Conservation (phyloP, 2,113 vertebrate genomes). For the Dendrocopos noguchii region DNA sequence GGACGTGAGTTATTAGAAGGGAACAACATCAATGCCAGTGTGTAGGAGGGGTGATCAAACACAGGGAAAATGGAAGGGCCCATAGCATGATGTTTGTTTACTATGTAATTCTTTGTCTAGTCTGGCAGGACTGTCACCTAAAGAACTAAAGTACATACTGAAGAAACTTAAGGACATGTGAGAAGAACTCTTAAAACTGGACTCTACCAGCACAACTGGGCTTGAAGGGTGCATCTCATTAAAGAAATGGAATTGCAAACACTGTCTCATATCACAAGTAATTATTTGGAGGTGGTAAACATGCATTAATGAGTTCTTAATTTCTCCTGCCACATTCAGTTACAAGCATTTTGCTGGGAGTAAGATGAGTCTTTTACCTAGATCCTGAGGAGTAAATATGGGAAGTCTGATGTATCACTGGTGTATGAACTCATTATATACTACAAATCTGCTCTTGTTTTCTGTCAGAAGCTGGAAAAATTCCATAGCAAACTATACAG, state of each 20-base stretch:
- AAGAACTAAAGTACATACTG: background rate
- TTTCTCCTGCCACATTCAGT: conserved; percentile 3
- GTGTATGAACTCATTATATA: background rate
- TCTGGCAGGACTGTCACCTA: conserved; percentile 30
- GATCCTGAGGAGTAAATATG: background rate
- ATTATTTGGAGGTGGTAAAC: conserved; percentile 18
- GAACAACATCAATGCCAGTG: background rate
- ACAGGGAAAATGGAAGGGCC: background rate
- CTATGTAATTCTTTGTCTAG: background rate
- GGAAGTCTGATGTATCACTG: background rate
- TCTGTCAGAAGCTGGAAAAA: conserved; percentile 27
- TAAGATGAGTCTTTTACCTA: conserved; percentile 3
- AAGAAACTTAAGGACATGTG: background rate
- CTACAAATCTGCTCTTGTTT: background rate
- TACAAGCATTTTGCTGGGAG: conserved; percentile 24
- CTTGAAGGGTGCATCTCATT: background rate
- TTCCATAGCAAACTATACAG: background rate
- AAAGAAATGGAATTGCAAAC: background rate
- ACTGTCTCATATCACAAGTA: background rate
- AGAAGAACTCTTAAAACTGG: background rate
- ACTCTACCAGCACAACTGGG: background rate
- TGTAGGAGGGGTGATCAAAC: background rate
- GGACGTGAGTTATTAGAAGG: background rate
- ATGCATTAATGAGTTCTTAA: background rate
- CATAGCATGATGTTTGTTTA: background rate